Conservation (phyloP, 2,888 invertebrate genomes). For the Dryadula phaetusa region DNA sequence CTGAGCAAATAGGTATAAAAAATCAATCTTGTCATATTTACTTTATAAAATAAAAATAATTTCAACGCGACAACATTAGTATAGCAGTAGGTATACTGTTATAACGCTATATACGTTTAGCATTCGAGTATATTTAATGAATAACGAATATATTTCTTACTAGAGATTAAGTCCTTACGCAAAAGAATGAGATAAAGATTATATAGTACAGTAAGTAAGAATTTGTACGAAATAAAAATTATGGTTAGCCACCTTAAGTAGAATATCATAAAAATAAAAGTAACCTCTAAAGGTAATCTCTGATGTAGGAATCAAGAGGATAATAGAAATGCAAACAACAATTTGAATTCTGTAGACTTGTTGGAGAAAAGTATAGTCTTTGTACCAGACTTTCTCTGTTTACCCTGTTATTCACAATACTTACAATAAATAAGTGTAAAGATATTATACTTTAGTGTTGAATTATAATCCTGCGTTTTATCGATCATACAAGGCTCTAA, state of each 20-base stretch:
- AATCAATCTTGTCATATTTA: background rate
- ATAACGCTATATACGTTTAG: background rate
- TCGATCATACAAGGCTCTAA: too few species aligned
- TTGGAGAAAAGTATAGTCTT: too few species aligned
- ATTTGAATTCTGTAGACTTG: too few species aligned
- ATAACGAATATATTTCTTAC: background rate
- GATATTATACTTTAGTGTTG: too few species aligned
- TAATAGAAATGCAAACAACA: too few species aligned
- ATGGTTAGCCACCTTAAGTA: background rate
- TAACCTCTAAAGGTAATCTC: slow-evolving; percentile 11
- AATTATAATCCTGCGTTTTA: too few species aligned
- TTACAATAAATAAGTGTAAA: too few species aligned
- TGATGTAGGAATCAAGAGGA: background rate
- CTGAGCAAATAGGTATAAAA: too few species aligned
- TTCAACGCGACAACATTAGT: background rate
- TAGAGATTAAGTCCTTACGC: slow-evolving; percentile 3
- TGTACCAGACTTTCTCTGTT: too few species aligned
- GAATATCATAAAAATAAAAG: background rate
- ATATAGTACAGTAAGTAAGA: background rate
- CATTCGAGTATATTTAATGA: too few species aligned
- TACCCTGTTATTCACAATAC: too few species aligned
- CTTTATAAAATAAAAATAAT: background rate
- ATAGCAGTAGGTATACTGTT: background rate
- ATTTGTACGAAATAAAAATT: background rate
- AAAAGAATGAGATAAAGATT: background rate